A percentile compares a stretch with the other conserved stretches of the same genome.
phyloP scores from a whole-genome alignment of 2,113 vertebrate species.

The Hippocampus abdominalis region DNA sequence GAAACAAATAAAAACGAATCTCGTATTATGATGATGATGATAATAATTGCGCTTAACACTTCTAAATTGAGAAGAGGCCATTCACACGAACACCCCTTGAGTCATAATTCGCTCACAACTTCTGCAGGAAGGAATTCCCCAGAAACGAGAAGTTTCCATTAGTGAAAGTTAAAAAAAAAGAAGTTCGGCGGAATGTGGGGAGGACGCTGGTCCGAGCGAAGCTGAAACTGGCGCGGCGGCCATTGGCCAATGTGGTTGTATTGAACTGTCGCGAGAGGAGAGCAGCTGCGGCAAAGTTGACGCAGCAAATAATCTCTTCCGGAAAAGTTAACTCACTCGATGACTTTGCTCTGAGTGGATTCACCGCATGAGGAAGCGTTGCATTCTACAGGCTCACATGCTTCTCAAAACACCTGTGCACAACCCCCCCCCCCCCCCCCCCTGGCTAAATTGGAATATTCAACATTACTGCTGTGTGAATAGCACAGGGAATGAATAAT shows the following conservation, averaged over 20 bases:
- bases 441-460: too few species aligned
- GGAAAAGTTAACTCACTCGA: neutral
- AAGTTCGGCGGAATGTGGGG: neutral
- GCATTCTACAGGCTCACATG: neutral
- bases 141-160: neutral
- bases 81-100: neutral
- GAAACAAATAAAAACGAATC: neutral
- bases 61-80: neutral
- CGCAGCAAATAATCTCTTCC: neutral
- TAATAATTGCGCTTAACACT: neutral
- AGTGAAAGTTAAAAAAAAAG: neutral
- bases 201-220: neutral
- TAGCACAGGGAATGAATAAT: neutral
- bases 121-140: neutral
- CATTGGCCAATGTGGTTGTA: neutral
- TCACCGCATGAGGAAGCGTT: neutral
- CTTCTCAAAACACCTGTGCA: neutral
- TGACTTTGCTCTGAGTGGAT: neutral
- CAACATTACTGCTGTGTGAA: neutral
- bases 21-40: neutral
- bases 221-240: neutral
- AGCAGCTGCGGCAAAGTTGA: neutral
- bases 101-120: neutral
- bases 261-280: neutral
- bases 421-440: too few species aligned